Evolutionary conservation across 1,140 invertebrate genomes (phyloP).

Genomic region (Antheraea pernyi): DNA sequence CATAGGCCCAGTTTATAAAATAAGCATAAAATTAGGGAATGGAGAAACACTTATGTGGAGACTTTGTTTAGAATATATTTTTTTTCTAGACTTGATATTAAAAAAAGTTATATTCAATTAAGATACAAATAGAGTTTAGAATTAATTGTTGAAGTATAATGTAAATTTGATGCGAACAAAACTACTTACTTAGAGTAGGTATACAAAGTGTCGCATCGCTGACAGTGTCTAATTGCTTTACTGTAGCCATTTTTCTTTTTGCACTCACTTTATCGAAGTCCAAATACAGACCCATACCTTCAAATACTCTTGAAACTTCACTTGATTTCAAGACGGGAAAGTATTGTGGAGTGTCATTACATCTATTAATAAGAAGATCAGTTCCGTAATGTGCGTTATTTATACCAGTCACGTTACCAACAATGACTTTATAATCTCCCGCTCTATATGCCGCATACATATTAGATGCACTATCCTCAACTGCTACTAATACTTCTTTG

Average conservation of each 20-base stretch:
- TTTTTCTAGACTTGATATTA: too few relatives aligned
- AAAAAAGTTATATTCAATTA: not conserved
- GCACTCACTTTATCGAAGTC: slow-evolving; percentile 41
- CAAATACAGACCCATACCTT: slow-evolving; percentile 44
- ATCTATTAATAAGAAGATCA: slow-evolving; percentile 49
- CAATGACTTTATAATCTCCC: slow-evolving; percentile 65
- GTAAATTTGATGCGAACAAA: slow-evolving; percentile 18
- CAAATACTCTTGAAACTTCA: slow-evolving; percentile 47
- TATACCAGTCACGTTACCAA: slow-evolving; percentile 63
- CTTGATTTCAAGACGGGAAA: slow-evolving; percentile 42
- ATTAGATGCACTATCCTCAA: slow-evolving; percentile 48
- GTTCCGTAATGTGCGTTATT: slow-evolving; percentile 60
- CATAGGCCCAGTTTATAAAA: too few relatives aligned
- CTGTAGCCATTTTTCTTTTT: slow-evolving; percentile 37
- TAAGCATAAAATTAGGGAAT: too few relatives aligned
- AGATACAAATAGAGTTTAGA: not conserved
- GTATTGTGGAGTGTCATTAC: slow-evolving; percentile 44
- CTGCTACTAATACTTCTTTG: slow-evolving; percentile 80
- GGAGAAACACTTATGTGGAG: too few relatives aligned
- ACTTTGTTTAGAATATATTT: too few relatives aligned
- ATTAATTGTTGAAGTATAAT: not conserved
- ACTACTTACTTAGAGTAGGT: slow-evolving; percentile 57
- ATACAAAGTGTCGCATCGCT: slow-evolving; percentile 48
- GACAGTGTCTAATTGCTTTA: slow-evolving; percentile 43
- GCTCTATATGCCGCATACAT: slow-evolving; percentile 58